Evolutionary conservation across 92 coral and sea anemone genomes (phyloP), one percentile per base, ranked within the genome.

Genomic region (Porites divaricata): DNA sequence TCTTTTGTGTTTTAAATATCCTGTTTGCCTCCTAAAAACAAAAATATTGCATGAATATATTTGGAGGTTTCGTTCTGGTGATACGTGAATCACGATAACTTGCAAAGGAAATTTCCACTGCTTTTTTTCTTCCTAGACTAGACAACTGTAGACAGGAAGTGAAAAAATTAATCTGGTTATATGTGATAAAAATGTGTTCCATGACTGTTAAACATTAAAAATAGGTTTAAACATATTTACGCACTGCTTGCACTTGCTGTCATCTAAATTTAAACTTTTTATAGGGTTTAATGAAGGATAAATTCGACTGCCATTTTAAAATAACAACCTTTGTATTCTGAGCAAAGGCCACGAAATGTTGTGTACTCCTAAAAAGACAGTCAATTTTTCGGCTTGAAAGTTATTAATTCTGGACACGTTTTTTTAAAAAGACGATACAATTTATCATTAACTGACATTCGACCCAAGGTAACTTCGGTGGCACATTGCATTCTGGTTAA

Each of bases 141-240:
- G 19, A 2, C 10, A 7, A 25, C 16, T 53, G 48, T 28, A 17
- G 75, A 69, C 77, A 80, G 85, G 85, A 80, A 80, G 85, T 80
- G 13, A 35, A 80, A 67, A 69, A 56, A 80, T 80, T 70, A 41
- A 50, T 21, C 82, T 63, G 8, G 17, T 28, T 17, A 68, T 8
- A 70, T 11, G 59, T 54, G 16, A 15, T 54, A 54, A 54, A 15
- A 11, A n/a, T 28, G 35, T 28, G 75, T 70, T 56, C 57, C 84
- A 11, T 71, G 15, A 22, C 67, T 68, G 41, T 63, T 26, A 20
- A 65, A 45, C 28, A 1, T 80, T 70, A 35, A 28, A 72, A 51
- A 10, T 73, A 51, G 6, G 5, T 73, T 1, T 35, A 73, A 73
- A 21, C 62, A 73, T 22, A 20, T 73, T 22, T 73, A 61, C 62